Percentiles rank a stretch among this genome's conserved stretches.
These are phyloP conservation scores for Stenoptilia bipunctidactyla DNA, from an alignment of 2,888 invertebrate species.

Conservation along the genomic window DNA sequence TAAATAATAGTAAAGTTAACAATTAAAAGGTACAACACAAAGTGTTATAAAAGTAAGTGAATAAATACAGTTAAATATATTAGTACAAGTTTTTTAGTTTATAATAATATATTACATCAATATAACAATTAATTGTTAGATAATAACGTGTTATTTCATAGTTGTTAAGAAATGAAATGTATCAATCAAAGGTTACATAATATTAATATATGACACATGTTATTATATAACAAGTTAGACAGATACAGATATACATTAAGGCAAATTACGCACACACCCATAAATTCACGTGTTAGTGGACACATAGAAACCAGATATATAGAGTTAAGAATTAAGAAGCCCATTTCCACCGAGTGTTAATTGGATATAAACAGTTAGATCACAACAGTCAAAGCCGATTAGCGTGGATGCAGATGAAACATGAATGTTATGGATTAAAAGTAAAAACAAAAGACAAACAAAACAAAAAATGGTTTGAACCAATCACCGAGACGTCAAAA, in stretches of 20 bases:
- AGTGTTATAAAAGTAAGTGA: too few relatives aligned
- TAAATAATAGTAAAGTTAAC: too few relatives aligned
- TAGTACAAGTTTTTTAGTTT: slow-evolving; percentile 8
- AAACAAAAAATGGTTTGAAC: slow-evolving; percentile 49
- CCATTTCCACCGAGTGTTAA: slow-evolving; percentile 54
- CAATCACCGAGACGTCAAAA: slow-evolving; percentile 59
- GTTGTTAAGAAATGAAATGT: slow-evolving; percentile 11
- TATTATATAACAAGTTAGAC: slow-evolving; percentile 47
- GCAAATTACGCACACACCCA: slow-evolving; percentile 69
- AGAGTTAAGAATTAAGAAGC: slow-evolving; percentile 30
- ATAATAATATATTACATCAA: too few relatives aligned
- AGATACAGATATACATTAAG: slow-evolving; percentile 35
- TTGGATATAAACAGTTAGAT: slow-evolving; percentile 38
- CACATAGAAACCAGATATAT: slow-evolving; percentile 34
- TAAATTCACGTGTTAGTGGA: slow-evolving; percentile 38
- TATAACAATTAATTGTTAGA: slow-evolving; percentile 30
- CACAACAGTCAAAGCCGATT: slow-evolving; percentile 58
- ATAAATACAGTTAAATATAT: slow-evolving; percentile 12
- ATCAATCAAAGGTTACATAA: too few relatives aligned
- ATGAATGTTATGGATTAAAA: slow-evolving; percentile 8
- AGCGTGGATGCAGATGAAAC: slow-evolving; percentile 31
- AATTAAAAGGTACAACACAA: too few relatives aligned
- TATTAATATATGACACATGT: slow-evolving; percentile 23
- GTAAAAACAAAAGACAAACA: slow-evolving; percentile 26
- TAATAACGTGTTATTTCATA: slow-evolving; percentile 30